A percentile compares a stretch with the other conserved stretches of the same genome.
phyloP scores from a whole-genome alignment of 1,140 invertebrate species.

The Pogonomyrmex barbatus region DNA sequence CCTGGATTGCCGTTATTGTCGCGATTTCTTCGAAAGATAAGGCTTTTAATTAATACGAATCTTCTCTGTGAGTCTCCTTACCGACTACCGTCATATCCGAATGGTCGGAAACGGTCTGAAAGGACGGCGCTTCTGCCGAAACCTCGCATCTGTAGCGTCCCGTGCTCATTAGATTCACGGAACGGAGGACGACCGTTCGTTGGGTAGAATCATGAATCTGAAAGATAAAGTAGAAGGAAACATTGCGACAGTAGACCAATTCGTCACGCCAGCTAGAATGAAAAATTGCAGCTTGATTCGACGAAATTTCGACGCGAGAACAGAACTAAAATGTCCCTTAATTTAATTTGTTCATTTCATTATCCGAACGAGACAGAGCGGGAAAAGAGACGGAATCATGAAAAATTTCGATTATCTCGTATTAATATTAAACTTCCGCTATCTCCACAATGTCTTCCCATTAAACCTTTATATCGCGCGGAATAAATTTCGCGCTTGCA shows the following conservation, averaged over 20 bases:
- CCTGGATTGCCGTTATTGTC: constrained; percentile 37
- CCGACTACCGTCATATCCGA: constrained; percentile 92
- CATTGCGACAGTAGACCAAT: neutral
- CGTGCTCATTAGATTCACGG: constrained; percentile 91
- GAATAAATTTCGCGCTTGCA: constrained; percentile 21
- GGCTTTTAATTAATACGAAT: constrained; percentile 54
- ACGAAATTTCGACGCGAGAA: neutral
- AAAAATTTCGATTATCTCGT: neutral
- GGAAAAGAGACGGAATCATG: neutral
- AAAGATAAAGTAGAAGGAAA: constrained; percentile 74
- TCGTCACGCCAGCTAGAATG: neutral
- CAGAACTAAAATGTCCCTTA: neutral
- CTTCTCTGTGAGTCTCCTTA: constrained; percentile 83
- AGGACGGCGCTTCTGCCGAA: constrained; percentile 93
- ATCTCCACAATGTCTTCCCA: neutral
- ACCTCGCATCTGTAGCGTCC: constrained; percentile 94
- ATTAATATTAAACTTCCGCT: neutral
- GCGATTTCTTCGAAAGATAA: constrained; percentile 46
- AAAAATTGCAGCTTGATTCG: neutral
- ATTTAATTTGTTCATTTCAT: neutral
- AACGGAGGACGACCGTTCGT: constrained; percentile 90
- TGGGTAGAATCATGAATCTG: constrained; percentile 92
- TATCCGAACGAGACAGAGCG: neutral
- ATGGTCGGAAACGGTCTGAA: constrained; percentile 92
- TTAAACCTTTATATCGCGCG: neutral